Evolutionary conservation across 2,113 vertebrate species (phyloP).

Genomic region (Gracilinanus agilis): DNA sequence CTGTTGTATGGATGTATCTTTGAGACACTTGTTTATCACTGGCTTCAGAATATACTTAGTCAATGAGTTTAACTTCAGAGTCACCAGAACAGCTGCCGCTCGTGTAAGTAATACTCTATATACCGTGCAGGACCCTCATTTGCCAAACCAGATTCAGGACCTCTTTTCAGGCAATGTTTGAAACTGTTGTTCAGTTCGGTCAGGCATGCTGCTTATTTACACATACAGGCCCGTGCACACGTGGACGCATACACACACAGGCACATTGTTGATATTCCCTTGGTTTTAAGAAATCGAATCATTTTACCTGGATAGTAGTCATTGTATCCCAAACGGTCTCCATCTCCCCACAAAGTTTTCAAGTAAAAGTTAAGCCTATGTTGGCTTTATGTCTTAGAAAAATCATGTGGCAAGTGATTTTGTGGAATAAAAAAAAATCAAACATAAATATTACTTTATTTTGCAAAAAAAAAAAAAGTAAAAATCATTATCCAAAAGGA

Average conservation of each 20-base stretch:
- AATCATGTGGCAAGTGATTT: neutral
- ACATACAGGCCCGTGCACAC: slow-evolving; percentile 40
- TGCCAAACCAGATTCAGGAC: slow-evolving; percentile 70
- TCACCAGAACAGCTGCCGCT: slow-evolving; percentile 86
- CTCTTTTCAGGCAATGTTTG: slow-evolving; percentile 35
- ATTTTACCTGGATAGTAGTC: neutral
- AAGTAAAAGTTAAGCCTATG: slow-evolving; percentile 8
- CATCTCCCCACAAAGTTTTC: neutral
- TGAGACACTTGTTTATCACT: slow-evolving; percentile 88
- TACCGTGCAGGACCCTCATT: slow-evolving; percentile 73
- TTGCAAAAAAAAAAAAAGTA: neutral
- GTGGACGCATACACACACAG: slow-evolving; percentile 53
- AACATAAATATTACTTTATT: neutral
- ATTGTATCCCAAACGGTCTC: neutral
- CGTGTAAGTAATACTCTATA: slow-evolving; percentile 83
- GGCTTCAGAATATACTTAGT: slow-evolving; percentile 85
- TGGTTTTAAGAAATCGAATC: slow-evolving; percentile 64
- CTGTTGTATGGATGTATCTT: slow-evolving; percentile 83
- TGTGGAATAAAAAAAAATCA: neutral
- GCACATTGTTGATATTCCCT: neutral
- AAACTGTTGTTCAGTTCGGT: slow-evolving; percentile 35
- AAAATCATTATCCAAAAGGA: neutral
- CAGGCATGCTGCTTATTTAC: slow-evolving; percentile 47
- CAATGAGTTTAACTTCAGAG: slow-evolving; percentile 83
- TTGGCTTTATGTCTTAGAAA: slow-evolving; percentile 7